These are phyloP conservation scores for Charadrius vociferus DNA, from an alignment of 2,113 vertebrate genomes.

Conservation along the genomic window DNA sequence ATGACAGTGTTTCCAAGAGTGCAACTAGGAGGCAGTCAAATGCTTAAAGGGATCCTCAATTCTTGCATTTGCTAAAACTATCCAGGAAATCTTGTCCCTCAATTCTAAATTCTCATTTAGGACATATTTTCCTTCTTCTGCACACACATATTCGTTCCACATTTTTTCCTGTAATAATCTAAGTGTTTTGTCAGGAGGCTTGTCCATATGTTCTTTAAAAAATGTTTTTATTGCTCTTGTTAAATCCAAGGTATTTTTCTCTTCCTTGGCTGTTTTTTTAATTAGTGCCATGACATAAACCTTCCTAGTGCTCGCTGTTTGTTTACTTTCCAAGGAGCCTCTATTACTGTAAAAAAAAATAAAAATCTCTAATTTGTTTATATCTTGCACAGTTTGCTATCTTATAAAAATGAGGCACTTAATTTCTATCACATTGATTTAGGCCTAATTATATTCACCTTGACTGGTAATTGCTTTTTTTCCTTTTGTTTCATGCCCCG, in stretches of 20 bases:
- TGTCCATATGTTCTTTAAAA: conserved; percentile 26
- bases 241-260: conserved; percentile 36
- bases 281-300: conserved; percentile 19
- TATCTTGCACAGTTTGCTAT: not conserved
- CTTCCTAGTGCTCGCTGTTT: not conserved
- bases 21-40: not conserved
- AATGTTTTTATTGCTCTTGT: conserved; percentile 29
- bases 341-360: not conserved
- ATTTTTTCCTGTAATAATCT: not conserved
- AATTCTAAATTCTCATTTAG: not conserved
- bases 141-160: not conserved
- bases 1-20: not conserved
- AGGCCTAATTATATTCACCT: conserved; percentile 32
- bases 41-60: not conserved
- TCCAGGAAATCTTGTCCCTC: not conserved
- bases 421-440: conserved; percentile 40
- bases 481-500: not conserved
- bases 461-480: conserved; percentile 19
- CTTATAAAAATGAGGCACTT: conserved; percentile 25
- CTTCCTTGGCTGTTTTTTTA: conserved; percentile 21
- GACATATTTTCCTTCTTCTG: not conserved
- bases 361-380: conserved; percentile 18
- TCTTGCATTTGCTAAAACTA: not conserved
- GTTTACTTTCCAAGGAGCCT: conserved; percentile 27
- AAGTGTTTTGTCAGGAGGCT: not conserved